Conservation (phyloP, 2,113 vertebrate genomes). For the Mesocricetus auratus region DNA sequence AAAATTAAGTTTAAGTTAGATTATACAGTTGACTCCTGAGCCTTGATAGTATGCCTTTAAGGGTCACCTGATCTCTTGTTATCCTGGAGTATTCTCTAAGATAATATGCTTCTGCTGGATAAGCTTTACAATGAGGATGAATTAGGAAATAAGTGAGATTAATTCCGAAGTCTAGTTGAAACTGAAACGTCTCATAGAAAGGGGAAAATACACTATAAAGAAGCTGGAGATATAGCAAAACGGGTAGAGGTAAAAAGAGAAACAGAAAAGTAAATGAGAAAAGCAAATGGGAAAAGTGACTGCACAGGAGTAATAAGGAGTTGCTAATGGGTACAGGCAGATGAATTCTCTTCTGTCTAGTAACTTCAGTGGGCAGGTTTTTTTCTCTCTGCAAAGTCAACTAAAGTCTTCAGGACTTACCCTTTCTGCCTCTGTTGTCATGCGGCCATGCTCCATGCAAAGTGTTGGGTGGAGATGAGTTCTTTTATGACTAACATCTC, state of each 20-base stretch:
- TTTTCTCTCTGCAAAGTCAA: neutral
- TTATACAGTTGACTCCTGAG: constrained; percentile 4
- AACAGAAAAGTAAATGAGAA: neutral
- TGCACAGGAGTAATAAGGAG: neutral
- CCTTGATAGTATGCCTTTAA: constrained; percentile 21
- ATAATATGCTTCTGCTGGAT: neutral
- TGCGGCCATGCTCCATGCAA: neutral
- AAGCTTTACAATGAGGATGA: neutral
- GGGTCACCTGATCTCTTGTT: constrained; percentile 23
- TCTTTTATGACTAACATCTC: constrained; percentile 53
- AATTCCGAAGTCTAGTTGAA: constrained; percentile 21
- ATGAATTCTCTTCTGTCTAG: neutral
- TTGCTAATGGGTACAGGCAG: neutral
- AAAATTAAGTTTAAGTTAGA: constrained; percentile 31
- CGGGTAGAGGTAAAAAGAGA: neutral
- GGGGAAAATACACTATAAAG: neutral
- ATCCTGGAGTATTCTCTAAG: neutral
- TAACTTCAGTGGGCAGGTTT: neutral
- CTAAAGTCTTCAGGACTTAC: constrained; percentile 28
- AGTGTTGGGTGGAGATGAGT: neutral
- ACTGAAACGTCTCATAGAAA: neutral
- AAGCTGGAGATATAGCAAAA: neutral
- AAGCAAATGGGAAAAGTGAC: neutral
- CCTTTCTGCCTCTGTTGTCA: neutral
- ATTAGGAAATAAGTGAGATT: neutral